These are phyloP conservation scores for Aramus guarauna DNA, from an alignment of 2,113 vertebrate species.

Conservation along the genomic window DNA sequence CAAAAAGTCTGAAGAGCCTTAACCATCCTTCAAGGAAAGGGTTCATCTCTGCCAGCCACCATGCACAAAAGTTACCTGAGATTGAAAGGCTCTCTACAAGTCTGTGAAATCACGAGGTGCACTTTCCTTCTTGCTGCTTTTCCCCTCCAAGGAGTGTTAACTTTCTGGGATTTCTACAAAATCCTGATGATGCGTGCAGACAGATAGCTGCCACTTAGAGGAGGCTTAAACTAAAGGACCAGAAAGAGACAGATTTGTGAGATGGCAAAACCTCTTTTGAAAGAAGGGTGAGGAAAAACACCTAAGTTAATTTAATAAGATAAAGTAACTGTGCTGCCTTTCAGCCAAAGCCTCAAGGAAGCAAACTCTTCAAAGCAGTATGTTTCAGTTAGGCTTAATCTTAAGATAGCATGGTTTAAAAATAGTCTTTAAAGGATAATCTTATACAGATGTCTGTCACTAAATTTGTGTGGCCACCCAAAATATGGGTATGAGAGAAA, in stretches of 20 bases:
- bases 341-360: conserved; percentile 26
- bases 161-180: conserved; percentile 19
- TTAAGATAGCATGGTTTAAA: conserved; percentile 26
- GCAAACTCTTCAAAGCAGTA: conserved; percentile 38
- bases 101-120: conserved; percentile 47
- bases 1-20: conserved; percentile 1
- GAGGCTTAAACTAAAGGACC: conserved; percentile 16
- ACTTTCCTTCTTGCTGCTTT: conserved; percentile 64
- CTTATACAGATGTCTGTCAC: not conserved
- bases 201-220: not conserved
- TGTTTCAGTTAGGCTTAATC: conserved; percentile 37
- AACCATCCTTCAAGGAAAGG: conserved; percentile 3
- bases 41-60: not conserved
- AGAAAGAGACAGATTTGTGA: not conserved
- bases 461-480: not conserved
- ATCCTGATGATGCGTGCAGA: not conserved
- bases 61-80: not conserved
- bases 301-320: not conserved
- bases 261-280: conserved; percentile 7
- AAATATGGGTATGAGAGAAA: not conserved
- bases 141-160: not conserved
- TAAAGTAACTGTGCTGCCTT: conserved; percentile 15
- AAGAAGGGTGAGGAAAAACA: not conserved
- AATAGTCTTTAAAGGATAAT: conserved; percentile 26
- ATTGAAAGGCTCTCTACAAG: not conserved